Evolutionary conservation across 1,140 invertebrate species (phyloP), one percentile per base, ranked within the genome.

Genomic region (Samia ricini): DNA sequence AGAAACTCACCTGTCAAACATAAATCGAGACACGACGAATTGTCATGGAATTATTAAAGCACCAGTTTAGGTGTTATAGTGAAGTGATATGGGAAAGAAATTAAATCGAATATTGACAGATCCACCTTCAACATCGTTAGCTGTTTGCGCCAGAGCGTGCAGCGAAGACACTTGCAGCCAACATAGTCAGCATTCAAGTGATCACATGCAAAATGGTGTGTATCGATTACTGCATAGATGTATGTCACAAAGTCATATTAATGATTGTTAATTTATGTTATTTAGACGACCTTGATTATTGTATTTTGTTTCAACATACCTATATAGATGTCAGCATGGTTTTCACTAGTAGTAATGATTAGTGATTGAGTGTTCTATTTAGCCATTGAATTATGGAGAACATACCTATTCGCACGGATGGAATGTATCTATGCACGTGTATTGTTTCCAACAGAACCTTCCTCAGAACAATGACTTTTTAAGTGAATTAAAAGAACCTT

Each of bases 181-280:
- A 23, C 71, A 74, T 56, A 76, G 73, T 56, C 75, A 85, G 51
- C 79, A 84, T 23, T 78, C 82, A 2, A 81, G 78, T 56, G 84
- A 87, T n/a, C 82, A 85, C 12, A 64, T 71, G 20, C 79, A 79
- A 56, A 88, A 85, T 67, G 85, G 85, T 88, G 69, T 77, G 84
- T 87, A 87, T 68, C 12, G 18, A 24, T n/a, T n/a, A n/a, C 29
- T 21, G 8, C 23, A 42, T 15, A 15, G 26, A 48, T 61, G 60
- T 61, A 66, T 60, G 57, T 58, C n/a, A 18, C 6, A 23, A 24
- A 29, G 10, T 10, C 20, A 10, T 56, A 24, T 56, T 19, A 18
- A 22, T 21, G 20, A 52, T 18, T 51, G 21, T 4, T 18, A 12
- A 7, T 20, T 51, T 8, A 51, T 18, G 18, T 29, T 29, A 29